Base-by-base conservation (phyloP, 2,888 invertebrate genomes). In the Drosophila meridiana region DNA sequence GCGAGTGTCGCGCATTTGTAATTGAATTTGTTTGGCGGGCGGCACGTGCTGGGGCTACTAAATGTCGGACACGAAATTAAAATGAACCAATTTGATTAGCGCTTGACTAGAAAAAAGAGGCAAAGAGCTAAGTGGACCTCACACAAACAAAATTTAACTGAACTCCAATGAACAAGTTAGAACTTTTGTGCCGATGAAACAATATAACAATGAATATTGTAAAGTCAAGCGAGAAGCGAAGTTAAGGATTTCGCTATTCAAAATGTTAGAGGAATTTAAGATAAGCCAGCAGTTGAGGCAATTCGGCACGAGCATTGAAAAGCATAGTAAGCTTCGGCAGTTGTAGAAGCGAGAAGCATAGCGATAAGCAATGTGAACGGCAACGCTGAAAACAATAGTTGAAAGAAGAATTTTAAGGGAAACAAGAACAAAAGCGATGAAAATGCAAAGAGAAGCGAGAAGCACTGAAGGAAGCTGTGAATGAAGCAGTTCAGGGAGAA, bases 61-160 rank as follows among this genome's bases (percentile, higher is more conserved):
- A 76, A 70, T 64, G 48, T 60, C 48, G 61, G 69, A 32, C 50
- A 55, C 58, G 66, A 83, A 83, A 81, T 86, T 86, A 72, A 86
- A 83, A 83, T 63, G 59, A 72, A 79, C 43, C 79, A 77, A 83
- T 77, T 83, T 72, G 73, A 83, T 83, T 77, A 64, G 40, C n/a
- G 30, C 3, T 26, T 32, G 45, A 69, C 42, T 30, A 28, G 58
- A 43, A 58, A 43, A 58, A 58, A 53, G 26, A 40, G 11, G 63
- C n/a, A 14, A 11, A 26, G 20, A 34, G 38, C 26, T 34, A 8
- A 58, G 58, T 11, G 26, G 20, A 43, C 20, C 57, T 43, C 43
- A 40, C 43, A 20, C 20, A 57, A 43, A 57, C 45, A 58, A 47
- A 36, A 28, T 34, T 14, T 45, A 26, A 26, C 34, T 4, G 45